These are phyloP conservation scores for Stictonetta naevosa DNA, from an alignment of 2,113 vertebrate genomes.

Conservation along the genomic window DNA sequence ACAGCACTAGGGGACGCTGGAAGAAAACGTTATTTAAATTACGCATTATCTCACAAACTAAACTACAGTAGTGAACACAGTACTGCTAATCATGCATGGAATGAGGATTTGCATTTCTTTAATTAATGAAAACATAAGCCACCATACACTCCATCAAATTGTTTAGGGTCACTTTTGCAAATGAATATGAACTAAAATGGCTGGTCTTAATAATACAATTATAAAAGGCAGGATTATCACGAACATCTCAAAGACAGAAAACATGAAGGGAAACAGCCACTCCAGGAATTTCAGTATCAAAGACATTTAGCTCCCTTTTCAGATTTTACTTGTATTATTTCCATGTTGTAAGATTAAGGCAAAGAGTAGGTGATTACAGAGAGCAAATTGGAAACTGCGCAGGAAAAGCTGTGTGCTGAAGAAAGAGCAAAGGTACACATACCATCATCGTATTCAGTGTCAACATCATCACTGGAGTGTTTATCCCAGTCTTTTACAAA, in stretches of 20 bases:
- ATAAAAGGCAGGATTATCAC: not conserved
- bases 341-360: not conserved
- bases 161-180: not conserved
- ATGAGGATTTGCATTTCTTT: not conserved
- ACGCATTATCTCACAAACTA: not conserved
- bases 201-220: not conserved
- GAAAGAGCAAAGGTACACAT: not conserved
- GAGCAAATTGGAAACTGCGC: not conserved
- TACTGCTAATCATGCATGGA: not conserved
- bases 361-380: not conserved
- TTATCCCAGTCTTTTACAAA: not conserved
- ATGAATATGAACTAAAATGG: not conserved
- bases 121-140: not conserved
- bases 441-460: not conserved
- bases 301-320: not conserved
- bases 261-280: not conserved
- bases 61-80: fast-evolving
- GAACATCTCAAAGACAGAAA: not conserved
- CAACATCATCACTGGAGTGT: not conserved
- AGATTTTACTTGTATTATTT: not conserved
- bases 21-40: not conserved
- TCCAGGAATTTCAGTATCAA: not conserved
- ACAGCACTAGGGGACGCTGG: not conserved
- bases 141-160: not conserved
- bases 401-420: not conserved